Conservation (phyloP, 2,888 invertebrate species). For the Rhyacophila evoluta region DNA sequence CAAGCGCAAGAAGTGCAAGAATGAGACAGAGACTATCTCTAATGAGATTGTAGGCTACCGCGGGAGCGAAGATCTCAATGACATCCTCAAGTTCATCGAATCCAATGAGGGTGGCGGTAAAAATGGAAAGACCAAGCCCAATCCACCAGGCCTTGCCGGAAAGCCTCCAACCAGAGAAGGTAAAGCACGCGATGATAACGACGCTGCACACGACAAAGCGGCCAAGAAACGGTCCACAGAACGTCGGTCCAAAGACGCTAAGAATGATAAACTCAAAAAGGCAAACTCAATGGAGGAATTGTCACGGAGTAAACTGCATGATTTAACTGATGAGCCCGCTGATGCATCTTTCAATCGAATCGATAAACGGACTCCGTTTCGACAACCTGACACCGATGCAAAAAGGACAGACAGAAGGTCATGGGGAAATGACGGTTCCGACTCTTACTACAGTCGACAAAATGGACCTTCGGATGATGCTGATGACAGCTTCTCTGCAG, state of each 20-base stretch:
- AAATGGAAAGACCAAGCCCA: slow-evolving; percentile 59
- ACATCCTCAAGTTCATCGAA: slow-evolving; percentile 83
- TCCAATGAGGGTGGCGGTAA: slow-evolving; percentile 66
- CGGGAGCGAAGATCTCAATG: slow-evolving; percentile 79
- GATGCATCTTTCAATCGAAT: slow-evolving; percentile 57
- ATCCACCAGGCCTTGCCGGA: slow-evolving; percentile 30
- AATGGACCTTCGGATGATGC: slow-evolving; percentile 55
- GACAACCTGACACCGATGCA: slow-evolving; percentile 57
- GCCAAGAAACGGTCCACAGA: slow-evolving; percentile 69
- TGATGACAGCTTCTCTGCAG: slow-evolving; percentile 51
- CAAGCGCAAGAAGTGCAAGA: slow-evolving; percentile 72
- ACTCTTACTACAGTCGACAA: slow-evolving; percentile 64
- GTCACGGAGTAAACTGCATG: slow-evolving; percentile 80
- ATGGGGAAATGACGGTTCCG: slow-evolving; percentile 76
- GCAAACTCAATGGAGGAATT: slow-evolving; percentile 86
- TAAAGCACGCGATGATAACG: slow-evolving; percentile 57
- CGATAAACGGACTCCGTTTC: slow-evolving; percentile 56
- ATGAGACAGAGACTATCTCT: slow-evolving; percentile 70
- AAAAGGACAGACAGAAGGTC: slow-evolving; percentile 70
- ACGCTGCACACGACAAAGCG: slow-evolving; percentile 63
- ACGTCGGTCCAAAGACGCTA: slow-evolving; percentile 60
- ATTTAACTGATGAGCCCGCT: slow-evolving; percentile 70
- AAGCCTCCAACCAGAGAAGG: slow-evolving; percentile 42
- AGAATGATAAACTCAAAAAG: slow-evolving; percentile 69
- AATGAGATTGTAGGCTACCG: slow-evolving; percentile 82